These are phyloP conservation scores for Denticeps clupeoides DNA, from an alignment of 2,797 vertebrate species.

Conservation along the genomic window DNA sequence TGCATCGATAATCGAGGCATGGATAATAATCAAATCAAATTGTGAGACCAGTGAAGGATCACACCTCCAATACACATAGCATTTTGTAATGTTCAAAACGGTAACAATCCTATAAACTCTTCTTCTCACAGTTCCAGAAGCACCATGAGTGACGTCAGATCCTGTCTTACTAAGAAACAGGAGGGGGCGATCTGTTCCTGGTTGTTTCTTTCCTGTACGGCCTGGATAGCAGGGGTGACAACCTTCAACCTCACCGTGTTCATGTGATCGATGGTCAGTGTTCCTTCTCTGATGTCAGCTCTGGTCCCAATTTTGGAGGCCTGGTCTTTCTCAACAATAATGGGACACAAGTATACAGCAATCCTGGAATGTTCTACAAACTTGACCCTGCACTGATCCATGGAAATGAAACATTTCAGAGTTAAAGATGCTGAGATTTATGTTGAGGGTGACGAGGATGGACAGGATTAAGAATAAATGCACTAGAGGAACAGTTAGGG, in stretches of 20 bases:
- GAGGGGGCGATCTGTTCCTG: neutral
- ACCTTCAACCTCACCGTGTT: constrained; percentile 27
- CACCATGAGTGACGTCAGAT: neutral
- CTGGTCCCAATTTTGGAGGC: constrained; percentile 31
- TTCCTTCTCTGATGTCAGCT: constrained; percentile 23
- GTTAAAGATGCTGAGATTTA: no score
- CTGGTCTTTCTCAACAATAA: constrained; percentile 30
- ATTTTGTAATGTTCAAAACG: no score
- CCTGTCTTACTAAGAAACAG: neutral
- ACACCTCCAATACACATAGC: no score
- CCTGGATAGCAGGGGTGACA: constrained; percentile 5
- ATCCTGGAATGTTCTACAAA: constrained; percentile 18
- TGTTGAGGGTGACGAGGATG: constrained; percentile 40
- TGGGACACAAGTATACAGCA: neutral
- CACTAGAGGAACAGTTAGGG: no score
- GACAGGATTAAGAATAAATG: constrained; percentile 47
- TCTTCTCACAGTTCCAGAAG: no score
- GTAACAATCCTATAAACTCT: no score
- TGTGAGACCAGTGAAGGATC: no score
- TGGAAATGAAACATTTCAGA: no score
- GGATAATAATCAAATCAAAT: no score
- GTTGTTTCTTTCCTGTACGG: constrained; percentile 58
- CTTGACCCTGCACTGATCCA: constrained; percentile 32
- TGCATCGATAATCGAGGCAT: no score
- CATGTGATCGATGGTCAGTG: neutral